phyloP scores from a whole-genome alignment of 2,888 invertebrate genomes.

The Pycnomerus fuliginosus region DNA sequence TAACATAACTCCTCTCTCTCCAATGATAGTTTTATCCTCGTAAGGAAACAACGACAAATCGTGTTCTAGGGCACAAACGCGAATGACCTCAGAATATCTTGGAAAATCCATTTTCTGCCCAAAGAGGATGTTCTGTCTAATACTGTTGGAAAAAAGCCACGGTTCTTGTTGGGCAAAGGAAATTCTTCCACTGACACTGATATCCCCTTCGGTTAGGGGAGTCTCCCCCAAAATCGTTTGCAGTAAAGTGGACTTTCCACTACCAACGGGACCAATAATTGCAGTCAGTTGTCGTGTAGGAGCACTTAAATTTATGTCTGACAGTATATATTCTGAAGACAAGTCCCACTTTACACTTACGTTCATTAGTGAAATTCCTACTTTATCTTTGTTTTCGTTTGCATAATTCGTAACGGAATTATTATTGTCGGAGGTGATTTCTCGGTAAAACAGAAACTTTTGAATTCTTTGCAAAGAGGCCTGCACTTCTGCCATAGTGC shows the following conservation, averaged over 20 bases:
- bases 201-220: constrained; percentile 61
- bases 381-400: constrained; percentile 1
- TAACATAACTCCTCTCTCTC: constrained; percentile 68
- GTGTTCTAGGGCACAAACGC: constrained; percentile 67
- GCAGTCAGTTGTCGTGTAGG: constrained; percentile 59
- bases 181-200: constrained; percentile 66
- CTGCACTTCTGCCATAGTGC: constrained; percentile 71
- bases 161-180: constrained; percentile 83
- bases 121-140: constrained; percentile 89
- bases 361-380: constrained; percentile 35
- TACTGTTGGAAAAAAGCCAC: constrained; percentile 77
- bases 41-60: constrained; percentile 73
- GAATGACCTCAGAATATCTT: constrained; percentile 65
- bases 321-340: constrained; percentile 44
- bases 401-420: constrained; percentile 17
- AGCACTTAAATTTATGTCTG: constrained; percentile 63
- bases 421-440: constrained; percentile 23
- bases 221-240: constrained; percentile 68
- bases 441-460: constrained; percentile 55
- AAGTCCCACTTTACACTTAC: constrained; percentile 1
- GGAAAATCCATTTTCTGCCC: constrained; percentile 71
- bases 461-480: constrained; percentile 70
- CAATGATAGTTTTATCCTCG: constrained; percentile 79
- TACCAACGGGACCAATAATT: constrained; percentile 64
- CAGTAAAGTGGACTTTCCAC: constrained; percentile 60